Evolutionary conservation across 2,797 vertebrate species (phyloP).

Genomic region (Taeniopygia guttata): DNA sequence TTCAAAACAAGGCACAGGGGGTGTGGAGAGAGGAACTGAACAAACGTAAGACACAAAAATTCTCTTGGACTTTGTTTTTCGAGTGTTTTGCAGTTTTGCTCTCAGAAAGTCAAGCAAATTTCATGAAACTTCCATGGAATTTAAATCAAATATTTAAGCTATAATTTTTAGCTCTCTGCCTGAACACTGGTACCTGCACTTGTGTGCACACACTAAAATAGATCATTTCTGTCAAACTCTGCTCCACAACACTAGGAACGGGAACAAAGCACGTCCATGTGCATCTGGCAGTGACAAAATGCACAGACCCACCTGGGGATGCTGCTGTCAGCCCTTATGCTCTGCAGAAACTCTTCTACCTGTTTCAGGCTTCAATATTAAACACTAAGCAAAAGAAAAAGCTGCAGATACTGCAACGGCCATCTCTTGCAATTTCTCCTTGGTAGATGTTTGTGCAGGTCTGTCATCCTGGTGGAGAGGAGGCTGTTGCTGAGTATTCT

Average conservation of each 20-base stretch:
- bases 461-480: background rate
- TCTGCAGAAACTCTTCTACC: background rate
- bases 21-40: background rate
- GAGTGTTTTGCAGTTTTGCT: background rate
- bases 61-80: fast-evolving
- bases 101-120: background rate
- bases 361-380: background rate
- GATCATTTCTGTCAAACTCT: background rate
- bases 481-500: background rate
- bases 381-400: background rate
- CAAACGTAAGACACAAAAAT: background rate
- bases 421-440: background rate
- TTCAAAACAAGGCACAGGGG: background rate
- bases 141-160: background rate
- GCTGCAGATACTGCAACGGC: background rate
- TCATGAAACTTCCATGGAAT: background rate
- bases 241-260: fast-evolving
- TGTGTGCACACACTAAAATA: background rate
- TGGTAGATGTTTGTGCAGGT: background rate
- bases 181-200: background rate
- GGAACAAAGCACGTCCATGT: background rate
- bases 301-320: background rate
- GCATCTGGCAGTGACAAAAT: fast-evolving
- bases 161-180: background rate
- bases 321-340: background rate